Evolutionary conservation across 2,888 invertebrate species (phyloP).

Genomic region (Hypena proboscidalis): DNA sequence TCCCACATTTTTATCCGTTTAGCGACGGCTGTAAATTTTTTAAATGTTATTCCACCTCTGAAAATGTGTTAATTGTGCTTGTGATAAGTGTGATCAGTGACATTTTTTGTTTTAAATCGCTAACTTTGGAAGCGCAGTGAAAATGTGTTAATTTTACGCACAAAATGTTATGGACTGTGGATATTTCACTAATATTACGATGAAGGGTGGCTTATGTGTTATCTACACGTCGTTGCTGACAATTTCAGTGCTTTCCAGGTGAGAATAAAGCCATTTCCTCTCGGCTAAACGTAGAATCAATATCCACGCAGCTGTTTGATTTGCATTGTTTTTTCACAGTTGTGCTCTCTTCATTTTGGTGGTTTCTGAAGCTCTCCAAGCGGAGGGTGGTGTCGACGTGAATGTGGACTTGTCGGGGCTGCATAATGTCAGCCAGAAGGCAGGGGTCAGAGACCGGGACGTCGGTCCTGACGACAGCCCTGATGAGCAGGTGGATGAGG

Average conservation of each 20-base stretch:
- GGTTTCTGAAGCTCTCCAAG: slow-evolving; percentile 83
- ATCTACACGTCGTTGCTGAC: slow-evolving; percentile 87
- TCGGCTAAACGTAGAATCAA: background rate
- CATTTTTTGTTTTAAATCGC: slow-evolving; percentile 40
- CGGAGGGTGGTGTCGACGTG: slow-evolving; percentile 55
- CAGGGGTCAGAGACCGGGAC: slow-evolving; percentile 41
- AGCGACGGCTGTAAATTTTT: slow-evolving; percentile 45
- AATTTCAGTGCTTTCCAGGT: slow-evolving; percentile 86
- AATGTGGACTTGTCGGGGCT: slow-evolving; percentile 74
- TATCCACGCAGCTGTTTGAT: slow-evolving; percentile 11
- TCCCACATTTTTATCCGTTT: slow-evolving; percentile 51
- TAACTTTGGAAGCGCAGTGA: slow-evolving; percentile 57
- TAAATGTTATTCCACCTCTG: slow-evolving; percentile 38
- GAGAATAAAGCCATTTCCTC: slow-evolving; percentile 33
- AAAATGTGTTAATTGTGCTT: slow-evolving; percentile 54
- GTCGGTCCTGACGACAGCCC: slow-evolving; percentile 28
- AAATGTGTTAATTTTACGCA: slow-evolving; percentile 74
- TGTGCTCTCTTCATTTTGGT: slow-evolving; percentile 86
- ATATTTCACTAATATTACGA: slow-evolving; percentile 82
- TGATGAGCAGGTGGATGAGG: slow-evolving; percentile 26
- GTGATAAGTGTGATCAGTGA: slow-evolving; percentile 48
- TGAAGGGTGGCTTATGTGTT: slow-evolving; percentile 86
- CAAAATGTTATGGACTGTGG: slow-evolving; percentile 81
- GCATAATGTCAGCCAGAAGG: slow-evolving; percentile 74
- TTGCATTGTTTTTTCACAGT: slow-evolving; percentile 64